Percentiles rank a stretch among this genome's conserved stretches.
Evolutionary conservation across 1,140 invertebrate genomes (phyloP).

Genomic region (Rhagoletis zephyria): DNA sequence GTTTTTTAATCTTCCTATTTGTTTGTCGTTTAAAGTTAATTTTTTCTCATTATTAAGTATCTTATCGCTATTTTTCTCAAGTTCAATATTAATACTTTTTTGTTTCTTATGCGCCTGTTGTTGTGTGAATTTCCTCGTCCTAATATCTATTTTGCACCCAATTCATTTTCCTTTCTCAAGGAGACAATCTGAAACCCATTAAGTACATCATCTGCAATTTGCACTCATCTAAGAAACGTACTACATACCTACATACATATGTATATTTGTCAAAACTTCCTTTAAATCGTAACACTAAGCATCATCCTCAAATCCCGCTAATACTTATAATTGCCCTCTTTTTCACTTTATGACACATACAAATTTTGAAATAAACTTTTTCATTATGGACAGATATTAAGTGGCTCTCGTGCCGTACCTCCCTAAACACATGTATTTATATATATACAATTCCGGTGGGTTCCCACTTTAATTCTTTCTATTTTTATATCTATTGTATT

Average conservation of each 20-base stretch:
- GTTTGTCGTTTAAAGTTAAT: too few species aligned
- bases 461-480: not conserved
- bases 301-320: not conserved
- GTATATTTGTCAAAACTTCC: not conserved
- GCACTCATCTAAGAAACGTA: too few species aligned
- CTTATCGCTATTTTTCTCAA: too few species aligned
- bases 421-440: not conserved
- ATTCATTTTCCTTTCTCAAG: not conserved
- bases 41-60: too few species aligned
- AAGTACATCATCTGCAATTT: too few species aligned
- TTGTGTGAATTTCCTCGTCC: slow-evolving; percentile 45
- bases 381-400: not conserved
- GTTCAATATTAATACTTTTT: not conserved
- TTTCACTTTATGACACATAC: not conserved
- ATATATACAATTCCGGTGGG: not conserved
- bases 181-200: too few species aligned
- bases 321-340: slow-evolving; percentile 7
- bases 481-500: not conserved
- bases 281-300: not conserved
- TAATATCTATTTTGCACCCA: not conserved
- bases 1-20: too few species aligned
- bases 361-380: not conserved
- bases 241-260: not conserved
- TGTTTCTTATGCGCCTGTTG: slow-evolving; percentile 46
- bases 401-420: not conserved